Evolutionary conservation across 2,888 invertebrate species (phyloP), one percentile per base, ranked within the genome.

Genomic region (Cenopis cana): DNA sequence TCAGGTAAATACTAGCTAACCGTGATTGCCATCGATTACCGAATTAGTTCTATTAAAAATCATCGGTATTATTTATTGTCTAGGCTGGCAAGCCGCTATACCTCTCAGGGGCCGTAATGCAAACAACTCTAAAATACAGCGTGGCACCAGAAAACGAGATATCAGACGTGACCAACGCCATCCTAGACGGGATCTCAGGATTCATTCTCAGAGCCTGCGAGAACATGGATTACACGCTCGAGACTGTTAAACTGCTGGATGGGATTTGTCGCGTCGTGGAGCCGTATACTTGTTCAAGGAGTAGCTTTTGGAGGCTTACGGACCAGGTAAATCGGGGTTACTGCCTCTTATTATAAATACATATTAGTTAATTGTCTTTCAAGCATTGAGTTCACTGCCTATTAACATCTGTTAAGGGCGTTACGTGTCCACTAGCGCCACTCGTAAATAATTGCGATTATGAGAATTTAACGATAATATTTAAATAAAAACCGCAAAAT

Each of bases 61-160:
- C 2, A 1, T 24, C 24, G 24, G 2, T 24, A 1, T 4, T 5
- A 33, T 8, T 33, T 33, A 5, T 50, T 57, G 80, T 81, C 6
- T 62, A 92, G 91, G 83, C 78, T 38, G 90, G 91, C 1, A 91
- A 88, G 77, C 89, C 89, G 11, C 81, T 86, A 8, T 88, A 79
- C 73, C 54, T 92, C 62, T 89, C 89, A 1, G 91, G 91, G 1
- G 85, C 82, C 33, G 74, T 91, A 17, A 85, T 87, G 36, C 73
- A 78, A 46, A 72, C 77, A 12, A 77, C 82, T 9, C 69, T 89
- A 0, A 11, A 38, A 5, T 74, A 20, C 64, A 87, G 87, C 2
- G 14, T 62, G 1, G 73, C 82, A 29, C 49, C 55, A 10, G 77
- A 79, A 49, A 75, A 73, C 8, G 90, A 92, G 74, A 75, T 85